Conservation (phyloP, 2,113 vertebrate genomes). For the Cottus gobio region DNA sequence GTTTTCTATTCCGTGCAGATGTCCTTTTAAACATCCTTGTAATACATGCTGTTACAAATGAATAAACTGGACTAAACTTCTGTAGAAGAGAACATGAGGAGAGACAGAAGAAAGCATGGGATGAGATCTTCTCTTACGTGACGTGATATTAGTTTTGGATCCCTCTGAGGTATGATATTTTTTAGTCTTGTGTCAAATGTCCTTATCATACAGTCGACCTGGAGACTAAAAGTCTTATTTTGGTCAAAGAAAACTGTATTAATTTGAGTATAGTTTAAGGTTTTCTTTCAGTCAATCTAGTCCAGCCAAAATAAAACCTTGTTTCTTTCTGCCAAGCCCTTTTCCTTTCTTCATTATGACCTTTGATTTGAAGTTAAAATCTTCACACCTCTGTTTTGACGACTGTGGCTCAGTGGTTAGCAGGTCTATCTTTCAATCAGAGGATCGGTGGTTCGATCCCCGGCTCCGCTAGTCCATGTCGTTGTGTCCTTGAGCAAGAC, state of each 20-base stretch:
- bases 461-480: no score
- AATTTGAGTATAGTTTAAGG: not conserved
- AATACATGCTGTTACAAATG: not conserved
- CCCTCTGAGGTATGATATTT: not conserved
- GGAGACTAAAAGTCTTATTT: not conserved
- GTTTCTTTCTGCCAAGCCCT: not conserved
- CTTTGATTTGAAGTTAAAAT: not conserved
- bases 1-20: not conserved
- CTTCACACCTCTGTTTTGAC: not conserved
- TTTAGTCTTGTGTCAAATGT: not conserved
- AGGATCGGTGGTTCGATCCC: no score
- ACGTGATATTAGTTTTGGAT: constrained; percentile 1
- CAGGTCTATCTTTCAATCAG: no score
- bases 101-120: not conserved
- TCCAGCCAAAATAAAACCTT: not conserved
- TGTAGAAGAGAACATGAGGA: not conserved
- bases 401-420: no score
- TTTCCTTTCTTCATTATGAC: not conserved
- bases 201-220: not conserved
- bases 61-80: not conserved
- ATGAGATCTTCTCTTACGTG: not conserved
- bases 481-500: no score
- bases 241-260: no score
- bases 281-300: not conserved
- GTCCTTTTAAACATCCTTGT: not conserved